Percentiles rank a stretch among this genome's conserved stretches.
phyloP scores from a whole-genome alignment of 1,140 invertebrate species.

The Kradibia gibbosae region DNA sequence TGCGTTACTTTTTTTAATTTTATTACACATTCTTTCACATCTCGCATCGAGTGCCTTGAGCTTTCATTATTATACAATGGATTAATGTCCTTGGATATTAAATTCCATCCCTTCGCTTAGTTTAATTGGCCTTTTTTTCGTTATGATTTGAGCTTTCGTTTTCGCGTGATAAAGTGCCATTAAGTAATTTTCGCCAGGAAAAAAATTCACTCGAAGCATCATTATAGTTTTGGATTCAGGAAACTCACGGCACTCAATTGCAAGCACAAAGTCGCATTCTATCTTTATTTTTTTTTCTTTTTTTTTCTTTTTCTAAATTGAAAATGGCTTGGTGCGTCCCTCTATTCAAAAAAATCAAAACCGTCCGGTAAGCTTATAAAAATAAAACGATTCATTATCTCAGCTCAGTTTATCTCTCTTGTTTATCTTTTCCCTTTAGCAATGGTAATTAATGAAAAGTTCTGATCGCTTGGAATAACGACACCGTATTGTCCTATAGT shows the following conservation, averaged over 20 bases:
- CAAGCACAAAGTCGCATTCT: conserved; percentile 47
- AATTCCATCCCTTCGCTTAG: neutral
- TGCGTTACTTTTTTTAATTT: conserved; percentile 51
- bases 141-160: neutral
- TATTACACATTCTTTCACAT: conserved; percentile 33
- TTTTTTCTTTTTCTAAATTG: conserved; percentile 31
- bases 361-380: conserved; percentile 56
- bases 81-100: conserved; percentile 13
- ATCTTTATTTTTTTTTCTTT: too few relatives aligned
- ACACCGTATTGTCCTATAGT: conserved; percentile 55
- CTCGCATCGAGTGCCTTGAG: conserved; percentile 42
- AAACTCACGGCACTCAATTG: conserved; percentile 41
- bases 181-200: conserved; percentile 44
- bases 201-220: conserved; percentile 31
- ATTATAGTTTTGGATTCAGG: conserved; percentile 17
- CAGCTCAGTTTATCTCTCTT: conserved; percentile 4
- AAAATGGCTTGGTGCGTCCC: conserved; percentile 49
- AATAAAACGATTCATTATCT: conserved; percentile 57
- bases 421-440: conserved; percentile 19
- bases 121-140: neutral
- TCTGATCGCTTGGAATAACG: conserved; percentile 54
- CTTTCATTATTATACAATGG: conserved; percentile 14
- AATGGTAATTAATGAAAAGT: conserved; percentile 49
- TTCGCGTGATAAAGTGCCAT: conserved; percentile 10
- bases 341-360: conserved; percentile 58